phyloP scores from a whole-genome alignment of 64 coral and sea anemone genomes.

The Montipora foliosa region DNA sequence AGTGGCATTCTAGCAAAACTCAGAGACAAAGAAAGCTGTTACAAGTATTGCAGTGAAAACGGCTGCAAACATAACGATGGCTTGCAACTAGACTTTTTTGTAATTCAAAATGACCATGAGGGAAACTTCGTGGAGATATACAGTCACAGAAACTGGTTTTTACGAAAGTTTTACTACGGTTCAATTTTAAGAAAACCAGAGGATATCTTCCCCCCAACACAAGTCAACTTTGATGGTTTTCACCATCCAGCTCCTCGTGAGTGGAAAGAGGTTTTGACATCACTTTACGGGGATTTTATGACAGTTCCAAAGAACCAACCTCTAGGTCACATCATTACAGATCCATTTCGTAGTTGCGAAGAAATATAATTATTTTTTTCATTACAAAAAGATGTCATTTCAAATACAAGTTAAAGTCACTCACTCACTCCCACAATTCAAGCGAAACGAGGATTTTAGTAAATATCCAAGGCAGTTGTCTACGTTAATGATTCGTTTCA shows the following conservation, averaged over 20 bases:
- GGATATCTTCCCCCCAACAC: conserved; percentile 28
- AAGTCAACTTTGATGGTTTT: conserved; percentile 70
- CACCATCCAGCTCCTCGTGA: conserved; percentile 26
- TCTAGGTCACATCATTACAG: conserved; percentile 6
- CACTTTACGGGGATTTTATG: conserved; percentile 44
- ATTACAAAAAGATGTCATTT: too few species aligned
- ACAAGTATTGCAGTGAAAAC: neutral
- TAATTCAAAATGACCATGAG: conserved; percentile 23
- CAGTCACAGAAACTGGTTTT: neutral
- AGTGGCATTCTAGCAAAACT: conserved; percentile 9
- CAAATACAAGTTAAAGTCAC: too few species aligned
- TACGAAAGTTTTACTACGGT: neutral
- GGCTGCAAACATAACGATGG: conserved; percentile 40
- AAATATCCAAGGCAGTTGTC: neutral
- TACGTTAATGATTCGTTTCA: too few species aligned
- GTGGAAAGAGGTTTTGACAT: conserved; percentile 44
- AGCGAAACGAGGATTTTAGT: too few species aligned
- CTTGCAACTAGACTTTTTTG: conserved; percentile 40
- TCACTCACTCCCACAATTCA: too few species aligned
- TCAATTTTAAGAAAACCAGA: neutral
- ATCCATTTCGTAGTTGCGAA: conserved; percentile 32
- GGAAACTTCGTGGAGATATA: conserved; percentile 21
- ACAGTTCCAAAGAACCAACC: neutral
- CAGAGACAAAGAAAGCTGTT: conserved; percentile 40
- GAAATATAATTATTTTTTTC: neutral